A percentile compares a stretch with the other conserved stretches of the same genome.
Evolutionary conservation across 2,113 vertebrate species (phyloP).

Genomic region (rabbit (Oryctolagus cuniculus)): mOryCun1.1 NC_091432.1:194659501-194660000

Average conservation of each 20-base stretch:
- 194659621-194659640: background rate
- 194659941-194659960: conserved; percentile 7
- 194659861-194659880: background rate
- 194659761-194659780: background rate
- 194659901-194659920: conserved; percentile 47
- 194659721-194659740: background rate
- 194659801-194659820: background rate
- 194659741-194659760: background rate
- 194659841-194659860: background rate
- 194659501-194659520: background rate
- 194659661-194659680: background rate
- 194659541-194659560: background rate
- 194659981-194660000: background rate
- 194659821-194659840: background rate
- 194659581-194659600: background rate
- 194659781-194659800: conserved; percentile 31
- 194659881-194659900: background rate
- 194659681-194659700: background rate
- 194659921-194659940: background rate
- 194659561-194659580: background rate
- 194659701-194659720: background rate
- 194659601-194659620: background rate
- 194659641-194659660: background rate
- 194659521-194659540: background rate
- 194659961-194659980: background rate